phyloP scores from a whole-genome alignment of 1,140 invertebrate species.

The Arctopsyche grandis region DNA sequence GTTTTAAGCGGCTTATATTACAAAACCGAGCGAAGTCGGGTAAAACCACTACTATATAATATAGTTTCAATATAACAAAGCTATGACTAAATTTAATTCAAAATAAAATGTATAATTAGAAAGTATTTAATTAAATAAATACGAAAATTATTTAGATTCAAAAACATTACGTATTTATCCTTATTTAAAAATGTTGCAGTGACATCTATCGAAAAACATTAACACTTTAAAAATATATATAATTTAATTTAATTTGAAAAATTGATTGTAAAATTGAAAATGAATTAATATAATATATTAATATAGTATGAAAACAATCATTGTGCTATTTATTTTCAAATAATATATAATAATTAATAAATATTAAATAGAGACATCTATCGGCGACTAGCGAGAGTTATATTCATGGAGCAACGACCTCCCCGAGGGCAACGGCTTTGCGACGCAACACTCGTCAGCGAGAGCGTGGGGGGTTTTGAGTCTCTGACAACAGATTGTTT shows the following conservation, averaged over 20 bases:
- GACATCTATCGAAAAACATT: neutral
- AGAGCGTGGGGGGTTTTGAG: neutral
- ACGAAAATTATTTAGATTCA: no score
- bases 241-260: neutral
- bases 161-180: no score
- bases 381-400: constrained; percentile 47
- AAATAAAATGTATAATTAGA: no score
- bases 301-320: constrained; percentile 17
- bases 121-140: no score
- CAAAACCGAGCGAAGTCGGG: no score
- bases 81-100: no score
- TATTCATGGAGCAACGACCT: constrained; percentile 44
- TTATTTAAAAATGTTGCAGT: neutral
- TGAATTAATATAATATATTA: constrained; percentile 4
- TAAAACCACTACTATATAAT: no score
- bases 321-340: constrained; percentile 4
- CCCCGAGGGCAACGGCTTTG: constrained; percentile 43
- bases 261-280: neutral
- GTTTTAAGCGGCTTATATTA: no score
- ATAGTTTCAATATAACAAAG: no score
- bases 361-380: constrained; percentile 33
- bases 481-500: constrained; percentile 24
- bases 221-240: neutral
- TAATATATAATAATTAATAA: constrained; percentile 21
- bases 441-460: constrained; percentile 33